Evolutionary conservation across 2,888 invertebrate species (phyloP).

Genomic region (Himalopsyche anomala): DNA sequence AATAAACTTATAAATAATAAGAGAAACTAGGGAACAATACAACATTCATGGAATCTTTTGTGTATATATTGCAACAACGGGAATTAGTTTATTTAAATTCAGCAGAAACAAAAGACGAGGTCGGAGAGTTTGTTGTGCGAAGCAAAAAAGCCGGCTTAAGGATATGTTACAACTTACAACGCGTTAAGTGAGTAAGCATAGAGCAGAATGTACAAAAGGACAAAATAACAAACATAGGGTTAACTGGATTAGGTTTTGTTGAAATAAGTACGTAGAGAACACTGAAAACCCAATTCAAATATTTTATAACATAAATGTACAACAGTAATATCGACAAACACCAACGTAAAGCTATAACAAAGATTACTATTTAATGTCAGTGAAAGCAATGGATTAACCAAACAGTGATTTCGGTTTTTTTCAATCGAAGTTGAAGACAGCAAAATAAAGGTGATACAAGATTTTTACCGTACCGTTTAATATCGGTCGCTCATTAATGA

Average conservation of each 20-base stretch:
- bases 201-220: conserved; percentile 37
- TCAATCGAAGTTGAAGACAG: too few species aligned
- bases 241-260: conserved; percentile 57
- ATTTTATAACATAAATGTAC: too few species aligned
- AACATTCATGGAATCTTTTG: conserved; percentile 46
- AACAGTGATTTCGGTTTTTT: too few species aligned
- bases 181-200: background rate
- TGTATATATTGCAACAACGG: conserved; percentile 51
- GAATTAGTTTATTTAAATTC: conserved; percentile 63
- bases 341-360: too few species aligned
- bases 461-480: too few species aligned
- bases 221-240: conserved; percentile 55
- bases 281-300: background rate
- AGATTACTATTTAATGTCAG: too few species aligned
- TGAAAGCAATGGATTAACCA: too few species aligned
- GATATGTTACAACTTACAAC: conserved; percentile 31
- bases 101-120: conserved; percentile 47
- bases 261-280: conserved; percentile 3
- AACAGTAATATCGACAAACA: too few species aligned
- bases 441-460: too few species aligned
- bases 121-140: conserved; percentile 28
- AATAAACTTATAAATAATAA: background rate
- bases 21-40: conserved; percentile 43
- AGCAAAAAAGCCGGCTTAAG: conserved; percentile 24
- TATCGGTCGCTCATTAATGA: too few species aligned